These are phyloP conservation scores for Corythornis madagascariensis DNA, from an alignment of 2,113 vertebrate species.

Conservation along the genomic window DNA sequence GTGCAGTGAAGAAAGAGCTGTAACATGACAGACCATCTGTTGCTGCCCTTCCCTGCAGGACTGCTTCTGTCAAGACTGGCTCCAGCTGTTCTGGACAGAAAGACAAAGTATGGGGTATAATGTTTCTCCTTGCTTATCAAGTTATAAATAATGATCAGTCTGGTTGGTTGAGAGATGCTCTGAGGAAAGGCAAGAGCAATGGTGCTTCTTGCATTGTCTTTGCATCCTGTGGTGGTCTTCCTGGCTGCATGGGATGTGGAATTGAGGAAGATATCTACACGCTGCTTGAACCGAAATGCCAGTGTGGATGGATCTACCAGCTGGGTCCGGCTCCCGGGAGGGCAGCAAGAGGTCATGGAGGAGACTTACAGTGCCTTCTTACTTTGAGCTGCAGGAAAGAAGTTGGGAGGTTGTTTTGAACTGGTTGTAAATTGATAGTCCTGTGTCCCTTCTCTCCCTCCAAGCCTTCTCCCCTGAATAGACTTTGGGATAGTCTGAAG, in stretches of 20 bases:
- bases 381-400: not conserved
- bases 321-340: not conserved
- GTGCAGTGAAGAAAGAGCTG: fast-evolving
- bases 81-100: not conserved
- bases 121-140: not conserved
- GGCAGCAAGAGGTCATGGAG: not conserved
- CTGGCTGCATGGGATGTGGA: fast-evolving
- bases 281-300: not conserved
- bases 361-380: not conserved
- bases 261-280: not conserved
- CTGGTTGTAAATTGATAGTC: not conserved
- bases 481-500: not conserved
- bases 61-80: not conserved
- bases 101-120: not conserved
- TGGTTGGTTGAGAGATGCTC: not conserved
- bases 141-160: not conserved
- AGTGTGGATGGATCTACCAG: not conserved
- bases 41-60: not conserved
- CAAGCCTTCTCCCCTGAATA: not conserved
- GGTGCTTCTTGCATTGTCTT: not conserved
- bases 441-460: not conserved
- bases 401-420: not conserved
- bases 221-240: not conserved
- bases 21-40: not conserved
- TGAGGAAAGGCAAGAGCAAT: not conserved